phyloP scores from a whole-genome alignment of 2,888 invertebrate species.

The Ariolimax columbianus region DNA sequence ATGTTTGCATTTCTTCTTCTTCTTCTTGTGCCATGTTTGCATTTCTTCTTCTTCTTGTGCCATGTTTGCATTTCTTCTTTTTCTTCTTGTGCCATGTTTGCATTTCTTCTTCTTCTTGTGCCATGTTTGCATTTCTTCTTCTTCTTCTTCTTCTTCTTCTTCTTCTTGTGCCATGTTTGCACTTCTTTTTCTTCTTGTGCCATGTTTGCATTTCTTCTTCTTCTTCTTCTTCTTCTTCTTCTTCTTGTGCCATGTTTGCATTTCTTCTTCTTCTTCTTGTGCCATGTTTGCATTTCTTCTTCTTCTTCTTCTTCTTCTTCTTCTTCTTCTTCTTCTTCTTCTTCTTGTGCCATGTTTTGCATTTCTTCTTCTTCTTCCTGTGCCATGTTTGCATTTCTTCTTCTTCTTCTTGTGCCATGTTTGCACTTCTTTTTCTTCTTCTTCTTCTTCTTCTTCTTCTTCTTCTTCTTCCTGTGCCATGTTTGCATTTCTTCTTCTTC shows the following conservation, averaged over 20 bases:
- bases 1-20: not conserved
- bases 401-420: not conserved
- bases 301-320: not conserved
- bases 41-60: not conserved
- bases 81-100: not conserved
- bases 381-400: not conserved
- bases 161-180: too few relatives aligned
- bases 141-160: too few relatives aligned
- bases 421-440: not conserved
- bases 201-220: not conserved
- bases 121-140: too few relatives aligned
- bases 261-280: too few relatives aligned
- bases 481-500: not conserved
- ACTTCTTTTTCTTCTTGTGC: not conserved
- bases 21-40: not conserved
- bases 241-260: too few relatives aligned
- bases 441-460: not conserved
- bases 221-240: too few relatives aligned
- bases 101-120: too few relatives aligned
- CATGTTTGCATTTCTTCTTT: not conserved
- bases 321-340: not conserved
- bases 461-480: not conserved
- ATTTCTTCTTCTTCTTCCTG: not conserved
- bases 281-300: not conserved
- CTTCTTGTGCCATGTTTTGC: not conserved